Evolutionary conservation across 92 coral and sea anemone species (phyloP), one percentile per base, ranked within the genome.

Genomic region (Epizoanthus illoricatus): DNA sequence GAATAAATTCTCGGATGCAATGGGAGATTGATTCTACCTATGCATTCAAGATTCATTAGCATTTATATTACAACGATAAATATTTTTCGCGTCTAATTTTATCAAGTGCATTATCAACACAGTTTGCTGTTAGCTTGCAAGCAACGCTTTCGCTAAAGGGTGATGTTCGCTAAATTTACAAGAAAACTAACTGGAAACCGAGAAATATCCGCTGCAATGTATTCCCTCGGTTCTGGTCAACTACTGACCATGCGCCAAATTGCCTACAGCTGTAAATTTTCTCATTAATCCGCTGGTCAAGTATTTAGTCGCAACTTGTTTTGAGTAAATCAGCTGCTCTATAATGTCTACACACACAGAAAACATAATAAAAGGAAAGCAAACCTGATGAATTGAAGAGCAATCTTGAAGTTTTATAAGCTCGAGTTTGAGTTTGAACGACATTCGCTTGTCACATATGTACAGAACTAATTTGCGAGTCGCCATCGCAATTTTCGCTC

Each of bases 291-390:
- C 81, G 81, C 81, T 76, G 81, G 68, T 12, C 81, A 76, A 76
- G 7, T 61, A 20, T 41, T 76, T 76, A 49, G 81, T 69, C 15
- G 80, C 58, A 65, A 21, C 80, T 28, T 36, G 66, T 33, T 56
- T 56, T 6, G 67, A 11, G 19, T 65, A 60, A 60, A 76, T 76
- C 81, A 76, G 81, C 81, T 76, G 81, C 81, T 42, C 15, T 36
- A 61, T 40, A 4, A 62, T 76, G 55, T 18, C 56, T 56, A 17
- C 59, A 54, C 69, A 68, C 15, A 19, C 59, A 75, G 65, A 74
- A 74, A 74, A 55, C 69, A 59, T 40, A 60, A 61, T 62, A 76
- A 41, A 60, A 42, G 40, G 20, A 76, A 76, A 62, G 45, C 70
- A 76, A 76, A 76, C 57, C 45, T 42, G 81, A 41, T 62, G n/a